These are phyloP conservation scores for Apistogramma diplotaenia DNA, from an alignment of 2,113 vertebrate genomes.

Conservation along the genomic window DNA sequence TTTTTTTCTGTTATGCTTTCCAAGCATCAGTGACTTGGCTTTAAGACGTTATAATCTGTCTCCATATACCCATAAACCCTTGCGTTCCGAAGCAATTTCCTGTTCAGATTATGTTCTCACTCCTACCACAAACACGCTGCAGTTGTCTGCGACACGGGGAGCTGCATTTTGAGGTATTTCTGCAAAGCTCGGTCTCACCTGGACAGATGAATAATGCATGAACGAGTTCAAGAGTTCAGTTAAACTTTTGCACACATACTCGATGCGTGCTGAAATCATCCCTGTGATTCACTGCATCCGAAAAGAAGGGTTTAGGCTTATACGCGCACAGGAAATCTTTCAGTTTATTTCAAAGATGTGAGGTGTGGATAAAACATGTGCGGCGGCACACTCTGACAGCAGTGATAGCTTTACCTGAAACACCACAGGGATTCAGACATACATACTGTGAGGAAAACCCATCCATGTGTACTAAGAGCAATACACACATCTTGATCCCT, in stretches of 20 bases:
- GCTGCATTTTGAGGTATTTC: neutral
- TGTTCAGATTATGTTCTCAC: slow-evolving; percentile 64
- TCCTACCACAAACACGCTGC: slow-evolving; percentile 43
- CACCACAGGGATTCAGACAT: slow-evolving; percentile 17
- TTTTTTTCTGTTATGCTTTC: slow-evolving; percentile 54
- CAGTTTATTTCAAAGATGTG: neutral
- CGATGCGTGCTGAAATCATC: neutral
- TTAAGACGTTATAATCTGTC: slow-evolving; percentile 65
- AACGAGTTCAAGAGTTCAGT: slow-evolving; percentile 1
- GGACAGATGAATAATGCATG: neutral
- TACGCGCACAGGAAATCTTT: slow-evolving; percentile 3
- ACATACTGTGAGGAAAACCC: neutral
- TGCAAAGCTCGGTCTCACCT: neutral
- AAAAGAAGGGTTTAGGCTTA: neutral
- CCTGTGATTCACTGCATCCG: neutral
- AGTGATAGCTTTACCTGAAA: slow-evolving; percentile 40
- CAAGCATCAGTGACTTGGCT: slow-evolving; percentile 63
- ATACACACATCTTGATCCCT: slow-evolving; percentile 33
- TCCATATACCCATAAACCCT: slow-evolving; percentile 66
- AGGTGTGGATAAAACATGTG: slow-evolving; percentile 21
- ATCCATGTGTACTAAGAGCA: slow-evolving; percentile 23
- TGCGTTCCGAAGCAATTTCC: slow-evolving; percentile 68
- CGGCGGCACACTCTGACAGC: slow-evolving; percentile 30
- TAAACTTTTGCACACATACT: neutral
- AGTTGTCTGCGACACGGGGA: slow-evolving; percentile 18